A percentile compares a stretch with the other conserved stretches of the same genome.
Evolutionary conservation across 1,140 invertebrate species (phyloP).

Genomic region (Diorhabda sublineata): DNA sequence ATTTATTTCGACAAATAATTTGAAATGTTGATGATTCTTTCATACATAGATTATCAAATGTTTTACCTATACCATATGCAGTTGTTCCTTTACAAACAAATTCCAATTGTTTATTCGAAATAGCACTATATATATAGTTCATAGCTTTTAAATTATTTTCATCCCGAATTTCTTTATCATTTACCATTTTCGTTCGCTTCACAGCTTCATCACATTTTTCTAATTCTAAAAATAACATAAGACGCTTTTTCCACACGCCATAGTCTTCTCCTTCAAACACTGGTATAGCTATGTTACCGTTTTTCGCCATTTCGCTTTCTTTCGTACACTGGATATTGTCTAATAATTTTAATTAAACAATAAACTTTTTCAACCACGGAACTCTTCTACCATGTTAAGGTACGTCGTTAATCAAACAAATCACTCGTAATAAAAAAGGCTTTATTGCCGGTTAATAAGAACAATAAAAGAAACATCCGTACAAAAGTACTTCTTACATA

Average conservation of each 20-base stretch:
- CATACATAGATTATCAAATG: conserved; percentile 36
- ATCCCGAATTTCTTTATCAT: conserved; percentile 27
- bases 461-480: no score
- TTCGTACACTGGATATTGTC: no score
- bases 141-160: conserved; percentile 30
- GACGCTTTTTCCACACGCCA: conserved; percentile 36
- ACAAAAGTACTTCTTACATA: no score
- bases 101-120: conserved; percentile 16
- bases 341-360: no score
- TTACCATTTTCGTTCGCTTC: conserved; percentile 19
- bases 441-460: no score
- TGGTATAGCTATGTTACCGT: conserved; percentile 24
- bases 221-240: conserved; percentile 29
- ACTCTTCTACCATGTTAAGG: no score
- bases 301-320: neutral
- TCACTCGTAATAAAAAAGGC: no score
- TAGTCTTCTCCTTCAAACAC: conserved; percentile 42
- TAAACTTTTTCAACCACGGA: no score
- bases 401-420: no score
- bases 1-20: conserved; percentile 25
- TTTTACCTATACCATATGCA: conserved; percentile 34
- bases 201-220: conserved; percentile 33
- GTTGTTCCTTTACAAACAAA: conserved; percentile 25
- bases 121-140: conserved; percentile 34
- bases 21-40: conserved; percentile 38